Evolutionary conservation across 1,140 invertebrate species (phyloP).

Genomic region (Papilio dardanus): DNA sequence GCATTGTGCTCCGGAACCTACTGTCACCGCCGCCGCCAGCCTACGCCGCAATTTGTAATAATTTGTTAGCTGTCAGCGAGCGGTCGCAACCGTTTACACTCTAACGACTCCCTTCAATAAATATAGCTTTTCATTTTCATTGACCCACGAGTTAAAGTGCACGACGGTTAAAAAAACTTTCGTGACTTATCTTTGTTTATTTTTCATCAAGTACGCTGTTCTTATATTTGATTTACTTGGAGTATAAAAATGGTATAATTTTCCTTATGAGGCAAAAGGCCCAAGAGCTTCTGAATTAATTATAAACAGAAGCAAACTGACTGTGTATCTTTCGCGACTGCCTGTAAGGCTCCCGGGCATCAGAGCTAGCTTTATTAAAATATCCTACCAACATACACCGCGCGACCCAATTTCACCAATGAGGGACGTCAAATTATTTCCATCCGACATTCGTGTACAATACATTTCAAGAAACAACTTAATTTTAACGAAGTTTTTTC

Average conservation of each 20-base stretch:
- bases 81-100: conserved; percentile 35
- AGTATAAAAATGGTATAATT: conserved; percentile 33
- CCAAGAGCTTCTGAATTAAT: conserved; percentile 40
- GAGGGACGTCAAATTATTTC: conserved; percentile 49
- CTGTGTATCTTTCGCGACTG: conserved; percentile 33
- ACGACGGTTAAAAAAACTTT: not conserved
- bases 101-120: conserved; percentile 25
- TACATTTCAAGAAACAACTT: not conserved
- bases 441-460: conserved; percentile 12
- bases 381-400: conserved; percentile 43
- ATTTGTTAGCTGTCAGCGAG: conserved; percentile 47
- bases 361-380: conserved; percentile 47
- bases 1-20: conserved; percentile 41
- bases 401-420: conserved; percentile 51
- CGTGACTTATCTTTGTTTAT: not conserved
- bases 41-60: conserved; percentile 54
- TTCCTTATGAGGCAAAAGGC: conserved; percentile 9
- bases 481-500: not conserved
- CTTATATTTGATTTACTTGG: not conserved
- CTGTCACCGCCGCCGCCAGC: conserved; percentile 28
- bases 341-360: conserved; percentile 18
- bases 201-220: not conserved
- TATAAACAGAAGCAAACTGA: conserved; percentile 46
- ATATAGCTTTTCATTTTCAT: conserved; percentile 12
- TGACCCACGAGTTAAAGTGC: not conserved